A percentile compares a stretch with the other conserved stretches of the same genome.
phyloP scores from a whole-genome alignment of 92 coral and sea anemone genomes.

The Metridium senile region DNA sequence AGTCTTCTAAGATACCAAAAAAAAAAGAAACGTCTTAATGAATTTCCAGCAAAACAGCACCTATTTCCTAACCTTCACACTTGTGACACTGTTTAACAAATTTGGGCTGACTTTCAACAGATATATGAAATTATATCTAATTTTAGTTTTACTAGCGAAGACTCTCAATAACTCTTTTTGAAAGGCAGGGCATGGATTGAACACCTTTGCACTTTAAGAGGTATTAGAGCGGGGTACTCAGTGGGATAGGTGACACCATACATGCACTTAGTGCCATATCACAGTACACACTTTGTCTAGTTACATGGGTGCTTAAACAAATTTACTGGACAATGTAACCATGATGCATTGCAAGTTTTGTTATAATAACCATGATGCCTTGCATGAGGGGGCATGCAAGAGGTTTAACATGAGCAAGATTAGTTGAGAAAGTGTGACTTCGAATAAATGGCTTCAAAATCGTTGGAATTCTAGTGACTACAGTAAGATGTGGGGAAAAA shows the following conservation, averaged over 20 bases:
- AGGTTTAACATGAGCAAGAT: no score
- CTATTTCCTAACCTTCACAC: not conserved
- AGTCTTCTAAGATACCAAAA: constrained; percentile 30
- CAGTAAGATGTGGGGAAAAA: constrained; percentile 58
- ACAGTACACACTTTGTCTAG: constrained; percentile 31
- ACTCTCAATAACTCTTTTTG: not conserved
- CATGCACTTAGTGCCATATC: constrained; percentile 23
- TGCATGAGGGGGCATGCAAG: no score
- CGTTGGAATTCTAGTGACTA: no score
- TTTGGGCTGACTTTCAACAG: constrained; percentile 5
- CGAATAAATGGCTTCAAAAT: no score
- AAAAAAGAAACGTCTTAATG: constrained; percentile 14
- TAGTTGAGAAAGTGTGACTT: no score
- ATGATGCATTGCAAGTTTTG: no score
- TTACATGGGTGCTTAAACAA: constrained; percentile 39
- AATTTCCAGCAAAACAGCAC: constrained; percentile 8
- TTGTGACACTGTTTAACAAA: not conserved
- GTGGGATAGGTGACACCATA: constrained; percentile 37
- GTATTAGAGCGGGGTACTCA: constrained; percentile 5
- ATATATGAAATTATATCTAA: not conserved
- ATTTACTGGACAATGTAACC: constrained; percentile 62
- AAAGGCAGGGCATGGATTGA: constrained; percentile 27
- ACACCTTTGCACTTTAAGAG: constrained; percentile 12
- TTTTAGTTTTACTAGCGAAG: not conserved
- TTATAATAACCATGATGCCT: no score